phyloP scores from a whole-genome alignment of 2,797 vertebrate species.

The Intellagama lesueurii region DNA sequence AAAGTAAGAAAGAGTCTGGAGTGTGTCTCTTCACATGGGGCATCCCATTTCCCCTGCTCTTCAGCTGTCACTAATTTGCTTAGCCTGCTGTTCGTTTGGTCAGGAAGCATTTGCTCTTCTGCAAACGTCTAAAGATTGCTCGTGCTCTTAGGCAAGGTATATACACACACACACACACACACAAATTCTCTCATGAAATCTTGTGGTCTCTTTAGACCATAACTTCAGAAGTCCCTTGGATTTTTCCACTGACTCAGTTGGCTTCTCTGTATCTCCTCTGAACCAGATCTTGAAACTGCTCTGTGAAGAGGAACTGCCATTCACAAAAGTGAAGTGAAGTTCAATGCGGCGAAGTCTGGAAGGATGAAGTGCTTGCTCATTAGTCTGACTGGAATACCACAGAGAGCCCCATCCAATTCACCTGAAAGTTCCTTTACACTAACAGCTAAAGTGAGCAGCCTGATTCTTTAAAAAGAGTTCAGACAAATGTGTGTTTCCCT shows the following conservation, averaged over 20 bases:
- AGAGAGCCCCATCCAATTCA: not conserved
- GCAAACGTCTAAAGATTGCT: constrained; percentile 8
- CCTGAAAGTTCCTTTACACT: not conserved
- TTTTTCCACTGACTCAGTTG: not conserved
- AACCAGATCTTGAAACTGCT: not conserved
- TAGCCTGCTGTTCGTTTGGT: constrained; percentile 39
- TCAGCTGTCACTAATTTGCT: constrained; percentile 47
- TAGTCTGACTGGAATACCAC: constrained; percentile 9
- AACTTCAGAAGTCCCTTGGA: constrained; percentile 9
- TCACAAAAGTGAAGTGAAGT: not conserved
- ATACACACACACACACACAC: not conserved
- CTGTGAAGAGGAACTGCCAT: constrained; percentile 2
- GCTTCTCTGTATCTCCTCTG: not conserved
- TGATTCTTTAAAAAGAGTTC: constrained; percentile 15
- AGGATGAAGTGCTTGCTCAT: not conserved
- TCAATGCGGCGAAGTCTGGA: not conserved
- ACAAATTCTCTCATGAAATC: constrained; percentile 9
- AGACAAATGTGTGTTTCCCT: constrained; percentile 27
- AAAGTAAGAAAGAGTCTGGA: constrained; percentile 64
- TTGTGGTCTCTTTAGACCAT: constrained; percentile 30
- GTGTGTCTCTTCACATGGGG: constrained; percentile 55
- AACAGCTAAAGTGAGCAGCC: constrained; percentile 5
- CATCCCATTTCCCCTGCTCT: constrained; percentile 53
- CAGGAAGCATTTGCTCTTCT: not conserved
- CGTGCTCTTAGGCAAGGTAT: not conserved